A percentile compares a stretch with the other conserved stretches of the same genome.
phyloP scores from a whole-genome alignment of 2,888 invertebrate genomes.

The Ophioninae sp. region DNA sequence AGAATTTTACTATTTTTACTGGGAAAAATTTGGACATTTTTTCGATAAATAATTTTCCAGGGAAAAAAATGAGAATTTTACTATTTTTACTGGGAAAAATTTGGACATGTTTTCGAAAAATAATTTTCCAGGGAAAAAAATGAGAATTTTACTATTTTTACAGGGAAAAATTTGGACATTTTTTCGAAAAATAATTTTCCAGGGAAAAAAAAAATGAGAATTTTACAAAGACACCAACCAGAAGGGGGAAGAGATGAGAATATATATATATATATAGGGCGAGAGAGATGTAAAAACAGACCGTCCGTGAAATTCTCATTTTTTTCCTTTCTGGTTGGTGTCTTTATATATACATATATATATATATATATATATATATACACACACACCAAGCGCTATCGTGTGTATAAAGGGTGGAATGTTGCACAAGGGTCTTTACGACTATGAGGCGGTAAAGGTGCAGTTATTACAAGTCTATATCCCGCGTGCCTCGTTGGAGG shows the following conservation, averaged over 20 bases:
- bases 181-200: too few relatives aligned
- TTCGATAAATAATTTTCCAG: too few relatives aligned
- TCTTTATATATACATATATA: neutral
- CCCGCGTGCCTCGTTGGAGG: neutral
- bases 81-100: too few relatives aligned
- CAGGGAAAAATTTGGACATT: too few relatives aligned
- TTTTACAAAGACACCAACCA: neutral
- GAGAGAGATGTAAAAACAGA: neutral
- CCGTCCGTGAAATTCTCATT: neutral
- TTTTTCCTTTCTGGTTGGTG: neutral
- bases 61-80: too few relatives aligned
- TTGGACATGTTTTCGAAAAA: too few relatives aligned
- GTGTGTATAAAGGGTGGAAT: slow-evolving; percentile 6
- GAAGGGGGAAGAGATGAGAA: neutral
- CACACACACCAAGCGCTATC: neutral
- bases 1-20: too few relatives aligned
- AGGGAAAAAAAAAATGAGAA: neutral
- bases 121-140: too few relatives aligned
- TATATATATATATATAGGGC: neutral
- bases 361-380: neutral
- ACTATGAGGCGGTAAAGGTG: slow-evolving; percentile 36
- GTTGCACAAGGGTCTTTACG: slow-evolving; percentile 32
- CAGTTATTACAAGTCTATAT: slow-evolving; percentile 34
- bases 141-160: too few relatives aligned
- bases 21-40: too few relatives aligned